Evolutionary conservation across 2,888 invertebrate species (phyloP).

Genomic region (Drosophila atripex): DNA sequence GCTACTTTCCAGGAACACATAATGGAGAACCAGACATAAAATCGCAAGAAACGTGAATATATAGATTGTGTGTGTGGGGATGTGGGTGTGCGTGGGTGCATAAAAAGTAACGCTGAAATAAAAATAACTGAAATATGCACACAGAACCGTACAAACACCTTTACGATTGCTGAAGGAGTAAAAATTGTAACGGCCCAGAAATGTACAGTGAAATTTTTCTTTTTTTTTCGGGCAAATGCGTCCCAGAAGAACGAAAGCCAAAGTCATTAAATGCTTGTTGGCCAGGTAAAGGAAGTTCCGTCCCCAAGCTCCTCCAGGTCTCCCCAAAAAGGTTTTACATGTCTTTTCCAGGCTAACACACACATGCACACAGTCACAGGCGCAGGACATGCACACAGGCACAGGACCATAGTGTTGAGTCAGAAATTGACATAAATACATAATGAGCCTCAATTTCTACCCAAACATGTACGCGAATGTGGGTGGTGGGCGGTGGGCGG

Average conservation of each 20-base stretch:
- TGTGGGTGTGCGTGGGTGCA: conserved; percentile 32
- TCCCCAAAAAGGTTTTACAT: conserved; percentile 75
- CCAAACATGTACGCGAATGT: conserved; percentile 16
- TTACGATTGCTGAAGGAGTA: conserved; percentile 73
- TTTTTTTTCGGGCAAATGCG: conserved; percentile 58
- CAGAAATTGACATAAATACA: conserved; percentile 76
- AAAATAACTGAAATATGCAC: conserved; percentile 74
- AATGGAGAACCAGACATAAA: conserved; percentile 52
- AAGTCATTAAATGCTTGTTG: conserved; percentile 72
- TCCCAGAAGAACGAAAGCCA: conserved; percentile 74
- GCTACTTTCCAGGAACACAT: conserved; percentile 6
- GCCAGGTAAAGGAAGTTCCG: conserved; percentile 52
- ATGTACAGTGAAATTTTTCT: conserved; percentile 61
- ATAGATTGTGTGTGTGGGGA: not conserved
- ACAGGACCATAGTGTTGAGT: conserved; percentile 47
- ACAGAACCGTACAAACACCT: conserved; percentile 48
- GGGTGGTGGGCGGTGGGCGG: not conserved
- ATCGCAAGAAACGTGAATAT: conserved; percentile 59
- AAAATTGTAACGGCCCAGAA: conserved; percentile 57
- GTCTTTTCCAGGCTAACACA: conserved; percentile 64
- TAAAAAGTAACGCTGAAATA: conserved; percentile 71
- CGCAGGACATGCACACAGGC: conserved; percentile 9
- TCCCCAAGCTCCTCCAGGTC: conserved; percentile 30
- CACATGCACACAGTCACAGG: conserved; percentile 13
- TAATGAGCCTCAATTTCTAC: conserved; percentile 75